Evolutionary conservation across 1,140 invertebrate species (phyloP).

Genomic region (Anastatus disparis): DNA sequence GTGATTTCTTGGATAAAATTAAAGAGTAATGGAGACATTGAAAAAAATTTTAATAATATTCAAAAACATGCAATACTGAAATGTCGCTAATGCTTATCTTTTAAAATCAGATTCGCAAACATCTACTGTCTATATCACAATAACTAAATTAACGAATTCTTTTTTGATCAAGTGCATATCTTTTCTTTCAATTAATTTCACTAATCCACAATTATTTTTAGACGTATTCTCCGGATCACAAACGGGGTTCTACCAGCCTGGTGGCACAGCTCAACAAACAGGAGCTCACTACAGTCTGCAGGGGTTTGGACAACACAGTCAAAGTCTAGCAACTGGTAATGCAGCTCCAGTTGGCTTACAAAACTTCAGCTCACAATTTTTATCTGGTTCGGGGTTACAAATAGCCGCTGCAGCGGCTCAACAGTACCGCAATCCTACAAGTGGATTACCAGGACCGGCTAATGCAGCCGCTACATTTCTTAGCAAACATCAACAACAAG

Average conservation of each 20-base stretch:
- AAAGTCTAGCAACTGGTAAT: slow-evolving; percentile 63
- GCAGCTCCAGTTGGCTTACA: slow-evolving; percentile 69
- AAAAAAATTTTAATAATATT: too few relatives aligned
- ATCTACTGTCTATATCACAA: too few relatives aligned
- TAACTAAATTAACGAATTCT: too few relatives aligned
- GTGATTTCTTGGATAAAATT: too few relatives aligned
- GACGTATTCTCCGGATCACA: slow-evolving; percentile 65
- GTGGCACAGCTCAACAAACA: slow-evolving; percentile 67
- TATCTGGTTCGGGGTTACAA: slow-evolving; percentile 67
- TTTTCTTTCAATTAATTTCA: background rate
- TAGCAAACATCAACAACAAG: slow-evolving; percentile 69
- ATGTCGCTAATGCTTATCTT: too few relatives aligned
- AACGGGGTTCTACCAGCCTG: slow-evolving; percentile 68
- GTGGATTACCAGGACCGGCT: slow-evolving; percentile 64
- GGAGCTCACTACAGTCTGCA: slow-evolving; percentile 66
- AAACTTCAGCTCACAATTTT: slow-evolving; percentile 71
- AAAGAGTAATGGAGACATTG: too few relatives aligned
- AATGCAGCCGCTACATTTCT: slow-evolving; percentile 65
- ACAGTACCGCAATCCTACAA: slow-evolving; percentile 67
- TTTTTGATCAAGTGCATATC: too few relatives aligned
- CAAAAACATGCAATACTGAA: too few relatives aligned
- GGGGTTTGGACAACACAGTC: slow-evolving; percentile 66
- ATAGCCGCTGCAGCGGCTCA: slow-evolving; percentile 67
- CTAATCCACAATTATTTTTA: slow-evolving; percentile 28
- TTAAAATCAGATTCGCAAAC: too few relatives aligned